Base-by-base conservation (phyloP, 2,888 invertebrate genomes). In the Mythimna lalbum region DNA sequence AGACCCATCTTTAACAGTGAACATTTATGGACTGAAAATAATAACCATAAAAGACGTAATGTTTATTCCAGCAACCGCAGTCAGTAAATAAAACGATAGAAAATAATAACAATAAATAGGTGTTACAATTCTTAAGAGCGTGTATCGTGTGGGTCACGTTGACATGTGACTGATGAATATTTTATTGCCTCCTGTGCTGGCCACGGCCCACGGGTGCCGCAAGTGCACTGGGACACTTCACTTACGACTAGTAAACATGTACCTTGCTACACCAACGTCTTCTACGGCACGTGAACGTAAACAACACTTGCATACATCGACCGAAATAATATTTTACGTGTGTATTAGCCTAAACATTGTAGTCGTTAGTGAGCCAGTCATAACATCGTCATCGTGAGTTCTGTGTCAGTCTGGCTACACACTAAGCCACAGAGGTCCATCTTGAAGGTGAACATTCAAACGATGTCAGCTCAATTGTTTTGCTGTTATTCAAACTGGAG, bases 111-210 rank as follows among this genome's bases (percentile, higher is more conserved):
- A 83, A 66, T 76, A 73, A 87, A 84, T 84, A 83, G 76, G 68
- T 84, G 80, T 76, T 79, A 80, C 78, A 72, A 78, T 68, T 85
- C 76, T 50, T 69, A 82, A 79, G 83, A 86, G 81, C 86, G 83
- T 88, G 80, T 81, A 83, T 80, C 86, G 84, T 88, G 87, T 88
- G 87, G 87, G 89, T 91, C 90, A 89, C 89, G 89, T 83, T 91
- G 92, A 91, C 93, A 90, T 88, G 85, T 93, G 93, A 93, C 90
- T 91, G 91, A 95, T 94, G 93, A 92, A 92, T 93, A 92, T 95
- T 95, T 94, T 94, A 95, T 95, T 95, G 91, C 89, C 90, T 87
- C 86, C 86, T 87, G 86, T 88, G 78, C 91, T 88, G 83, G 91
- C 92, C 92, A 92, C 92, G 88, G 84, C 91, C 92, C 92, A 92